A percentile compares a stretch with the other conserved stretches of the same genome.
Evolutionary conservation across 2,113 vertebrate genomes (phyloP).

Genomic region (Pogona vitticeps): DNA sequence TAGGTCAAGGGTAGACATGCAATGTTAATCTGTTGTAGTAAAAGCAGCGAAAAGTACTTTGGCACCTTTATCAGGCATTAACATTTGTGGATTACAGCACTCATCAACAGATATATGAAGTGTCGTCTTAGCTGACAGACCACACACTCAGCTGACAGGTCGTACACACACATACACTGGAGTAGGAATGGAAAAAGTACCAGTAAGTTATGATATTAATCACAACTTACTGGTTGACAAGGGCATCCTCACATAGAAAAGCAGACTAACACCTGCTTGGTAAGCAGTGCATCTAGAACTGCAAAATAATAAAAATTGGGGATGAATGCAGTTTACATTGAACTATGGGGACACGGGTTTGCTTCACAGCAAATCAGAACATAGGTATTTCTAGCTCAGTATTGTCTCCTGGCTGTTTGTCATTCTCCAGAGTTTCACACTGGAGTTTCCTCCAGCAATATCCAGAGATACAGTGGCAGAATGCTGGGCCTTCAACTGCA

Average conservation of each 20-base stretch:
- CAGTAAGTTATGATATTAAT: no score
- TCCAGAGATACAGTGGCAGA: not conserved
- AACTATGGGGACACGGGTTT: not conserved
- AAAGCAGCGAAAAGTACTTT: not conserved
- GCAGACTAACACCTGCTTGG: not conserved
- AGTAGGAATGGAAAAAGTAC: no score
- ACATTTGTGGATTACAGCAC: no score
- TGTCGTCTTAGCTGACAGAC: no score
- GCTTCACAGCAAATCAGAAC: not conserved
- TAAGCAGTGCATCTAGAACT: not conserved
- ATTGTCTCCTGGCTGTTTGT: not conserved
- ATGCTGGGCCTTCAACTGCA: not conserved
- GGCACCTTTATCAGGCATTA: no score
- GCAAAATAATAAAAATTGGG: not conserved
- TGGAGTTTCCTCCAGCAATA: no score
- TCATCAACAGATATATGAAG: no score
- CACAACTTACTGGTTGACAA: no score
- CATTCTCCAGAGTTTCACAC: not conserved
- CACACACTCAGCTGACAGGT: no score
- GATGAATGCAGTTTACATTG: not conserved
- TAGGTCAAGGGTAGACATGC: no score
- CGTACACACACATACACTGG: no score
- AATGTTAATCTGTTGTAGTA: not conserved
- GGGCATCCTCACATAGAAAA: no score
- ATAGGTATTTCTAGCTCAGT: not conserved